Conservation (phyloP, 2,888 invertebrate genomes). For the Argynnis bischoffii region DNA sequence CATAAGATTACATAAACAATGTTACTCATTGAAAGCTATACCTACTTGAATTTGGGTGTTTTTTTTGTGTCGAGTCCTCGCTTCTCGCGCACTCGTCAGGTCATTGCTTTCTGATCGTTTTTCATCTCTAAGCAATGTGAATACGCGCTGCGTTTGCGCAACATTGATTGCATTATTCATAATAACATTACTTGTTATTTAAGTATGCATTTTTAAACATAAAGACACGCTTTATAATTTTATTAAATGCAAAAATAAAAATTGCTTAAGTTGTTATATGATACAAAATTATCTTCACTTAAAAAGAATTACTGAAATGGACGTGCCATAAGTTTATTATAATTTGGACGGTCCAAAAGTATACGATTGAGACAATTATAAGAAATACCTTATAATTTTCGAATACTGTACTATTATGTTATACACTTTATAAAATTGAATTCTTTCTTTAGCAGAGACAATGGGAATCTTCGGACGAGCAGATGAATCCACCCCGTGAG, state of each 20-base stretch:
- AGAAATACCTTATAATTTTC: no score
- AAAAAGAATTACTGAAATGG: no score
- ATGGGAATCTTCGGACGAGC: constrained; percentile 78
- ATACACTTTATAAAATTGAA: neutral
- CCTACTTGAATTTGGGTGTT: neutral
- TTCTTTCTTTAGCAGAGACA: constrained; percentile 61
- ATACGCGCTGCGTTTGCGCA: constrained; percentile 61
- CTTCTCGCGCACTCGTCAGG: constrained; percentile 43
- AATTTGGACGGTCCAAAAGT: no score
- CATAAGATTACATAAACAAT: no score
- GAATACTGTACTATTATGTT: neutral
- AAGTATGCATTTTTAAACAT: neutral
- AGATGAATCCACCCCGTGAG: constrained; percentile 65
- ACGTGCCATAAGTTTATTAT: no score
- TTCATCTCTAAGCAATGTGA: constrained; percentile 50
- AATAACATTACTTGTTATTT: constrained; percentile 35
- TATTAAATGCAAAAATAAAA: no score
- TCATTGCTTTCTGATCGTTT: constrained; percentile 72
- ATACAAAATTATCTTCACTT: no score
- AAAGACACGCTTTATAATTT: no score
- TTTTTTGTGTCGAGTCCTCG: constrained; percentile 19
- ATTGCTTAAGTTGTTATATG: no score
- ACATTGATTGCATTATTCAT: constrained; percentile 66
- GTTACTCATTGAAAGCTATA: no score
- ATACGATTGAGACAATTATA: no score